Evolutionary conservation across 2,888 invertebrate genomes (phyloP), one percentile per base, ranked within the genome.

Genomic region (Thera britannica): DNA sequence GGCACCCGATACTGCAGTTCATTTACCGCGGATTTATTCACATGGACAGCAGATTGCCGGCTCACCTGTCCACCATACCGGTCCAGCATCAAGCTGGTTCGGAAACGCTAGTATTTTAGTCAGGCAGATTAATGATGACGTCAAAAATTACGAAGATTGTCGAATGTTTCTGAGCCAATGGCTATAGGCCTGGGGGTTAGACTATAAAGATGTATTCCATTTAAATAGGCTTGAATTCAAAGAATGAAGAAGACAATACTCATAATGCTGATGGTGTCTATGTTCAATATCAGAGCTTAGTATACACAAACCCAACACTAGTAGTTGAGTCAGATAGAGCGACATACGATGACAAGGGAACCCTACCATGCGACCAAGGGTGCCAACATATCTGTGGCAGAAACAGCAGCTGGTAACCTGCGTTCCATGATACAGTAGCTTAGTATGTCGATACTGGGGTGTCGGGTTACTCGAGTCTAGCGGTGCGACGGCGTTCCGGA

Each of bases 401-500:
- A 49, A 58, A 58, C 48, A 34, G 34, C 48, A 34, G 34, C 60
- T 48, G 38, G 34, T 48, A 38, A 52, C 60, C 57, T 12, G 65
- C n/a, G 23, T 59, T 41, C 58, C 48, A 12, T 38, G 23, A 48
- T 56, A n/a, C 48, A 12, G 12, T 8, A 7, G 7, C 36, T 51
- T 34, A 56, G 46, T 52, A 12, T 65, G 51, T 46, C 69, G 62
- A 62, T 70, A 65, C 48, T 52, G 58, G 49, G 65, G 69, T 70
- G 60, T 66, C 52, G 48, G 60, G 63, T 70, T 66, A 58, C 63
- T 60, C 55, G 69, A 59, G 49, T 51, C 36, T 52, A 58, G 64
- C 64, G 51, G 58, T 65, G 67, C 60, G 35, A 5, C 61, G 56
- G 62, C 68, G 72, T 74, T 74, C 71, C 75, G 75, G 74, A 74